phyloP scores from a whole-genome alignment of 2,797 vertebrate genomes.

The Phaenicophaeus curvirostris region DNA sequence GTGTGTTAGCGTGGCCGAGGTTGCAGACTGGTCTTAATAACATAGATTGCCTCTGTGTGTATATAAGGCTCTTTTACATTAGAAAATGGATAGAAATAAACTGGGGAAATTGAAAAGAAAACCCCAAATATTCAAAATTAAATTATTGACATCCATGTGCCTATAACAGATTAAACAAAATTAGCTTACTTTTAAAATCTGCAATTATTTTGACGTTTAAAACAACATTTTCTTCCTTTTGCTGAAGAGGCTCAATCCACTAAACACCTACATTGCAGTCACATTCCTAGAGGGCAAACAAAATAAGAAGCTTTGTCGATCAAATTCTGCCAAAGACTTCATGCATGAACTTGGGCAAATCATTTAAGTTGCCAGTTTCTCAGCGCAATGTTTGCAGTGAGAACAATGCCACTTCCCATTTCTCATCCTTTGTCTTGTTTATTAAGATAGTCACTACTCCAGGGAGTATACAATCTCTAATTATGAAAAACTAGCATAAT shows the following conservation, averaged over 20 bases:
- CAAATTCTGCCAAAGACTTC: not conserved
- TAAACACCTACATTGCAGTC: not conserved
- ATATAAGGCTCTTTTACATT: not conserved
- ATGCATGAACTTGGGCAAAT: not conserved
- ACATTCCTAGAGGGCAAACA: not conserved
- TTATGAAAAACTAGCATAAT: conserved; percentile 60
- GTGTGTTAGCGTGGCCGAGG: not conserved
- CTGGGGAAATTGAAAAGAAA: not conserved
- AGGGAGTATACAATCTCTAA: conserved; percentile 64
- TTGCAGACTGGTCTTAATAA: not conserved
- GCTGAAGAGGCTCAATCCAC: not conserved
- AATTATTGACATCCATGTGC: not conserved
- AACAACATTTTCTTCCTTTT: not conserved
- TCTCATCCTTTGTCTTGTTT: conserved; percentile 61
- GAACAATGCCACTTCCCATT: conserved; percentile 48
- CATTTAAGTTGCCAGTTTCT: conserved; percentile 14
- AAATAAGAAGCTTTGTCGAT: not conserved
- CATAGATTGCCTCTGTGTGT: not conserved
- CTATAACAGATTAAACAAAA: not conserved
- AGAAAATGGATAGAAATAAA: not conserved
- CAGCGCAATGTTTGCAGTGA: not conserved
- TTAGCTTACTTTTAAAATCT: not conserved
- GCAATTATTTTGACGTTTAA: not conserved
- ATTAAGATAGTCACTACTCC: conserved; percentile 56
- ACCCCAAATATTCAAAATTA: not conserved